A percentile compares a stretch with the other conserved stretches of the same genome.
Evolutionary conservation across 2,888 invertebrate genomes (phyloP).

Genomic region (Tetragonula carbonaria): DNA sequence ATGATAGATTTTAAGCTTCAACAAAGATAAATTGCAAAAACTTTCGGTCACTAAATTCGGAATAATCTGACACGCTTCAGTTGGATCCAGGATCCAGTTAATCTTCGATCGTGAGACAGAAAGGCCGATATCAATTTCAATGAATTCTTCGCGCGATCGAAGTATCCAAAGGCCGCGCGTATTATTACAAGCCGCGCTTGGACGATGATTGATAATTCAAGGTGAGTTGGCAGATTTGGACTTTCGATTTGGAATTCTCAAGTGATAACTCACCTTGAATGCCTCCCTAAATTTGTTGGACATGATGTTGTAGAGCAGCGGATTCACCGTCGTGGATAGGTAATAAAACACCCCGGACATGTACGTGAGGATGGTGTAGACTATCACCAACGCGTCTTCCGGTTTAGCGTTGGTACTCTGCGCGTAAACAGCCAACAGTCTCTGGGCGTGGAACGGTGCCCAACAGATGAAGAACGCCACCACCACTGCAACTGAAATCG

Average conservation of each 20-base stretch:
- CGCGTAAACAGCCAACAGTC: conserved; percentile 92
- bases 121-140: too few relatives aligned
- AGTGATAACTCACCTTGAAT: conserved; percentile 85
- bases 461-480: conserved; percentile 93
- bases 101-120: too few relatives aligned
- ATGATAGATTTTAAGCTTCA: too few relatives aligned
- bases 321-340: conserved; percentile 89
- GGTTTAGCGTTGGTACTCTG: conserved; percentile 85
- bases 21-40: too few relatives aligned
- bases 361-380: conserved; percentile 86
- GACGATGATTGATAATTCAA: background rate
- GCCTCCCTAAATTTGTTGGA: conserved; percentile 89
- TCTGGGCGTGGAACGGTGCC: conserved; percentile 97
- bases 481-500: conserved; percentile 91
- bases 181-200: background rate
- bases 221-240: background rate
- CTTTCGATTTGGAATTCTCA: background rate
- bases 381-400: conserved; percentile 84
- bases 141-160: too few relatives aligned
- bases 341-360: conserved; percentile 89
- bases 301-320: conserved; percentile 89
- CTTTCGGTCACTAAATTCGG: too few relatives aligned
- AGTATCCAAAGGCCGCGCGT: background rate
- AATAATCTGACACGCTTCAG: too few relatives aligned
- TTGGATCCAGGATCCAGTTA: too few relatives aligned